Evolutionary conservation across 2,888 invertebrate species (phyloP).

Genomic region (Neoitamus cyanurus): DNA sequence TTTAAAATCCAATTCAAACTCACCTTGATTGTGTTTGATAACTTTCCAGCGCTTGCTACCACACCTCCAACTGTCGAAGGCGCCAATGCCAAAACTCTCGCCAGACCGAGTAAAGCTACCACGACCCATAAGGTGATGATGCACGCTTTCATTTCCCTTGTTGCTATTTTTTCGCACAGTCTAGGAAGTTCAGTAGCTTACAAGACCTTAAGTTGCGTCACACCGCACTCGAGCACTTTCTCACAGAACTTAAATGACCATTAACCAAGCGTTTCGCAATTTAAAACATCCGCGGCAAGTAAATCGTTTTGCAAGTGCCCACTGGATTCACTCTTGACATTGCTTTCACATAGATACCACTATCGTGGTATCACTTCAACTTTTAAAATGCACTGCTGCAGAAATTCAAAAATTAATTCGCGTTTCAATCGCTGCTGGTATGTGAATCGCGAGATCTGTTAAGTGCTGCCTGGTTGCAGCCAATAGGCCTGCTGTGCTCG

Average conservation of each 20-base stretch:
- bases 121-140: background rate
- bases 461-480: background rate
- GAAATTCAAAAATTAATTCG: background rate
- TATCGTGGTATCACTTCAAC: background rate
- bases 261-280: background rate
- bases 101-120: background rate
- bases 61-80: slow-evolving; percentile 66
- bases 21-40: slow-evolving; percentile 65
- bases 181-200: background rate
- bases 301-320: background rate
- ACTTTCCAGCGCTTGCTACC: slow-evolving; percentile 64
- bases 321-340: background rate
- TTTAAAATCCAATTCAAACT: slow-evolving; percentile 54
- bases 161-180: background rate
- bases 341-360: background rate
- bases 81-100: slow-evolving; percentile 60
- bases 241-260: background rate
- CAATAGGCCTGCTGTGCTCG: background rate
- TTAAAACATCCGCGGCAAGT: background rate
- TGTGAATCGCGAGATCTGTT: background rate
- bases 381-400: background rate
- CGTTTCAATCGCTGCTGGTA: background rate
- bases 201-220: background rate
- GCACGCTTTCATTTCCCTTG: slow-evolving; percentile 1
- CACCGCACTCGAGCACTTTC: background rate